Evolutionary conservation across 1,140 invertebrate genomes (phyloP).

Genomic region (Aphaenogaster floridana): DNA sequence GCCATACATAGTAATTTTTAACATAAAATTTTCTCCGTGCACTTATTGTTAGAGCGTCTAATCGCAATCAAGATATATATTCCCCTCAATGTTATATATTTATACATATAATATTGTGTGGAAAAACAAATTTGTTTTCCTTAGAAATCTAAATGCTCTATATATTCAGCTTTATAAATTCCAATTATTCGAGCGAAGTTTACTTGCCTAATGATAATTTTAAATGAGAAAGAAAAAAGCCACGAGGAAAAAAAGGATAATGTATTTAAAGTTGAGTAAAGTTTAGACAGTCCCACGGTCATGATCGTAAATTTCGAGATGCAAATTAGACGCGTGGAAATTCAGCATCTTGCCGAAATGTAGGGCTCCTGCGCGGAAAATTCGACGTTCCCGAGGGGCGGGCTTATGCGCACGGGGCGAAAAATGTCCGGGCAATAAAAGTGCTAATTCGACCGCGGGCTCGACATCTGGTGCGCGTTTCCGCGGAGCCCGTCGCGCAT

Average conservation of each 20-base stretch:
- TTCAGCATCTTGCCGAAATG: not conserved
- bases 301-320: constrained; percentile 27
- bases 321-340: constrained; percentile 27
- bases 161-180: not conserved
- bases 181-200: constrained; percentile 5
- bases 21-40: too few species aligned
- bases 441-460: constrained; percentile 65
- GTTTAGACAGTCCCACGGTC: not conserved
- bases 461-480: constrained; percentile 69
- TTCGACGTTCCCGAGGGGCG: constrained; percentile 12
- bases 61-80: not conserved
- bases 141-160: not conserved
- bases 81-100: not conserved
- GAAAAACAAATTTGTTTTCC: not conserved
- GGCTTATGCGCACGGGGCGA: constrained; percentile 29
- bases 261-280: not conserved
- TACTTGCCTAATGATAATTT: constrained; percentile 25
- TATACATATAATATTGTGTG: not conserved
- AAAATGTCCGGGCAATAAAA: constrained; percentile 69
- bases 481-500: constrained; percentile 32
- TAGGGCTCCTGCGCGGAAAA: not conserved
- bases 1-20: too few species aligned
- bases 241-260: not conserved
- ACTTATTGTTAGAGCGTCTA: not conserved
- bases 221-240: not conserved